Evolutionary conservation across 2,797 vertebrate species (phyloP).

Genomic region (Poeciliopsis infans): DNA sequence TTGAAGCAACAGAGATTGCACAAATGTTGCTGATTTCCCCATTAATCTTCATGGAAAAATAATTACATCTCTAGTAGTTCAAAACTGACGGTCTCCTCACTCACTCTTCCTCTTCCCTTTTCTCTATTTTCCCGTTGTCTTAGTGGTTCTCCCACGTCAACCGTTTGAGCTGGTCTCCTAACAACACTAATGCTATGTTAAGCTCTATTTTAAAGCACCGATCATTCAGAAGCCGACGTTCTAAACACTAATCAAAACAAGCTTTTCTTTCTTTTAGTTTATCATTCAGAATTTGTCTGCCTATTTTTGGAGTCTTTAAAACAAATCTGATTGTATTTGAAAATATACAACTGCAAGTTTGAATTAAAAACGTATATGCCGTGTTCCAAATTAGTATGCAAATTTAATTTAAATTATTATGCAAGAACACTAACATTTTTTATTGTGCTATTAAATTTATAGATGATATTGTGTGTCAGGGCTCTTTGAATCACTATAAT

Average conservation of each 20-base stretch:
- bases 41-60: constrained; percentile 11
- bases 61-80: constrained; percentile 1
- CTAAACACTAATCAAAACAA: neutral
- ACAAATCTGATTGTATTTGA: neutral
- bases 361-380: neutral
- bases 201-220: constrained; percentile 32
- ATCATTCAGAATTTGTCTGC: constrained; percentile 10
- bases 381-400: too few relatives aligned
- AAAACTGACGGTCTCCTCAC: constrained; percentile 13
- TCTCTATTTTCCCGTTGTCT: neutral
- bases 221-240: constrained; percentile 18
- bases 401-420: too few relatives aligned
- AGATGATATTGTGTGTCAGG: too few relatives aligned
- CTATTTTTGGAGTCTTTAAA: neutral
- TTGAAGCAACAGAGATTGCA: neutral
- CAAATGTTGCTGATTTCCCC: constrained; percentile 7
- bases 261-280: constrained; percentile 12
- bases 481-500: too few relatives aligned
- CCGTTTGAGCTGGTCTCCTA: constrained; percentile 43
- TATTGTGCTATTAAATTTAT: too few relatives aligned
- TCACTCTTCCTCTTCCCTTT: constrained; percentile 9
- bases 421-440: too few relatives aligned
- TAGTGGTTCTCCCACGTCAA: constrained; percentile 12
- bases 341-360: neutral
- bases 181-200: constrained; percentile 54